Conservation (phyloP, 2,797 vertebrate genomes). For the Neosalanx taihuensis region DNA sequence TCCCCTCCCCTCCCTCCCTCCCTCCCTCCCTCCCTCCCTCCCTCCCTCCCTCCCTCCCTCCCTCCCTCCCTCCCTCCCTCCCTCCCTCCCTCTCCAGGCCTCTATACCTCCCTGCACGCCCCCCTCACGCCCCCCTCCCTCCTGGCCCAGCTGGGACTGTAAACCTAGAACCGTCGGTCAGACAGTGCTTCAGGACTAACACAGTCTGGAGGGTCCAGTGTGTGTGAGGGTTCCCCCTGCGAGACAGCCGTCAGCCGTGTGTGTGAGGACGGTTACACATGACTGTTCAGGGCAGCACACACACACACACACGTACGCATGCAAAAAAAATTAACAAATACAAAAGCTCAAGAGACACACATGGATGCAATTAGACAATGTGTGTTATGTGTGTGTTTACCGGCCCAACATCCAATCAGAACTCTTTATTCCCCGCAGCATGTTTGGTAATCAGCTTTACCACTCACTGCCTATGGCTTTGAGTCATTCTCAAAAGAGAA, state of each 20-base stretch:
- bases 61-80: too few species aligned
- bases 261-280: neutral
- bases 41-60: too few species aligned
- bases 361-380: too few species aligned
- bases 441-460: slow-evolving; percentile 34
- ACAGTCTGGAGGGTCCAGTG: neutral
- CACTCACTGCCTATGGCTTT: neutral
- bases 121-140: neutral
- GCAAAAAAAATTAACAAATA: slow-evolving; percentile 20
- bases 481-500: slow-evolving; percentile 16
- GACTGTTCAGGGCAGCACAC: slow-evolving; percentile 32
- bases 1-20: too few species aligned
- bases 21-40: too few species aligned
- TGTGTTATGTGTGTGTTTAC: too few species aligned
- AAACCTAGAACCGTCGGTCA: neutral
- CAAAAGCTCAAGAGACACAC: neutral
- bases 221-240: neutral
- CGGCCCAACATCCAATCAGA: slow-evolving; percentile 17
- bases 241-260: neutral
- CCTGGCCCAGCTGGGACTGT: neutral
- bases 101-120: neutral
- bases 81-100: too few species aligned
- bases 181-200: neutral
- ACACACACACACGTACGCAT: neutral
- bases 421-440: slow-evolving; percentile 4